phyloP scores from a whole-genome alignment of 2,113 vertebrate genomes.

The Hiodon alosoides region DNA sequence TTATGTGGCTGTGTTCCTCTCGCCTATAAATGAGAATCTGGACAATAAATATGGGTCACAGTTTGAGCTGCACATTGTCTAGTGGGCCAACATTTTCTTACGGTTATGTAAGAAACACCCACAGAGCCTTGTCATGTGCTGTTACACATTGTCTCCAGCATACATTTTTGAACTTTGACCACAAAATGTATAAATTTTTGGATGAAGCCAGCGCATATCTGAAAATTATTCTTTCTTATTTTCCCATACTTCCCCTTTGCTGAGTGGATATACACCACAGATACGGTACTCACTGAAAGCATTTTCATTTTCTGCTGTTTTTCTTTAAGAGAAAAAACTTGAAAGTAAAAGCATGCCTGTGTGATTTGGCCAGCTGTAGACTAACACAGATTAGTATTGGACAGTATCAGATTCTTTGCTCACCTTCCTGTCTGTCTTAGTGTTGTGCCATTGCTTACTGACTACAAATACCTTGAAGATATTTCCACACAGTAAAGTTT shows the following conservation, averaged over 20 bases:
- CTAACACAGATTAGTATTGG: slow-evolving; percentile 2
- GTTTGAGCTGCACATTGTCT: too few species aligned
- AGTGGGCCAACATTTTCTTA: too few species aligned
- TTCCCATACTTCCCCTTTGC: background rate
- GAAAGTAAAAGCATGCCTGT: background rate
- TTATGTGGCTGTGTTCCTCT: too few species aligned
- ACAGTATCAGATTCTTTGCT: background rate
- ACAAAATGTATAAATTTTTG: background rate
- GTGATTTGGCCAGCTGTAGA: slow-evolving; percentile 1
- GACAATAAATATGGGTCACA: too few species aligned
- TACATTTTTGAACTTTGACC: too few species aligned
- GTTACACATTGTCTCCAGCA: too few species aligned
- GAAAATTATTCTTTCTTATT: background rate
- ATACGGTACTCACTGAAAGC: background rate
- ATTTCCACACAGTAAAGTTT: slow-evolving; percentile 4
- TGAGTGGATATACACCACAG: background rate
- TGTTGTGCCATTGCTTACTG: background rate
- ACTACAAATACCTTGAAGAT: background rate
- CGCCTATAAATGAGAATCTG: too few species aligned
- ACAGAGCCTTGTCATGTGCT: too few species aligned
- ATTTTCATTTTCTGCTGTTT: background rate
- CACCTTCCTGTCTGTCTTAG: background rate
- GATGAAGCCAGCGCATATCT: background rate
- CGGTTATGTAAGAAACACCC: too few species aligned
- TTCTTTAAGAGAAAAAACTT: background rate